Conservation (phyloP, 2,113 vertebrate genomes). For the Prionailurus bengalensis region DNA sequence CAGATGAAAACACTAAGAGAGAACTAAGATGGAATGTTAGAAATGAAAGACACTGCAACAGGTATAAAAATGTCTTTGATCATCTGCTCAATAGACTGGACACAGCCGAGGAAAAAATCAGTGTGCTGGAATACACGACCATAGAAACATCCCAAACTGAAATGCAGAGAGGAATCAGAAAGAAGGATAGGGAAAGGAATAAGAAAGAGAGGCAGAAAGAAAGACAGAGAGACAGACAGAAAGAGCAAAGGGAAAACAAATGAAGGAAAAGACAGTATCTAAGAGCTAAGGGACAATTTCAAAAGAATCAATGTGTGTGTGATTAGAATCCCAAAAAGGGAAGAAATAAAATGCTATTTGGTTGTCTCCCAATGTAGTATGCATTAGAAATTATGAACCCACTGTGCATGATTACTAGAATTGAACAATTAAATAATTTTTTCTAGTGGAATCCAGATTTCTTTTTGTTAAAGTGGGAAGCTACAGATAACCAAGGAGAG, state of each 20-base stretch:
- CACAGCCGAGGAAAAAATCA: background rate
- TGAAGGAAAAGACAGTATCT: background rate
- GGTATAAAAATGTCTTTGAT: background rate
- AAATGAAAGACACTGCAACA: background rate
- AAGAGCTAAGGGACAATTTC: background rate
- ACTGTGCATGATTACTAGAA: background rate
- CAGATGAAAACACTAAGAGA: background rate
- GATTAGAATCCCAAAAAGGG: background rate
- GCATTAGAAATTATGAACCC: background rate
- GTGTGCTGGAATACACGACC: background rate
- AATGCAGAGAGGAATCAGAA: background rate
- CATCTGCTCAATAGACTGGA: background rate
- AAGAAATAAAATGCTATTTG: background rate
- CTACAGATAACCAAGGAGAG: background rate
- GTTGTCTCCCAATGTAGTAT: background rate
- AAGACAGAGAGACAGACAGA: background rate
- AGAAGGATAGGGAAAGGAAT: background rate
- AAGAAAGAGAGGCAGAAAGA: background rate
- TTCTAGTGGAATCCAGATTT: background rate
- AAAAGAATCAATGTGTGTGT: background rate
- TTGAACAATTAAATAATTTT: background rate
- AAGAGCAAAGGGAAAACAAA: background rate
- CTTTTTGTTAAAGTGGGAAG: background rate
- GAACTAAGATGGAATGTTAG: background rate
- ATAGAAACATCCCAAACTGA: background rate